phyloP scores from a whole-genome alignment of 2,113 vertebrate genomes.

The Trichechus manatus region DNA sequence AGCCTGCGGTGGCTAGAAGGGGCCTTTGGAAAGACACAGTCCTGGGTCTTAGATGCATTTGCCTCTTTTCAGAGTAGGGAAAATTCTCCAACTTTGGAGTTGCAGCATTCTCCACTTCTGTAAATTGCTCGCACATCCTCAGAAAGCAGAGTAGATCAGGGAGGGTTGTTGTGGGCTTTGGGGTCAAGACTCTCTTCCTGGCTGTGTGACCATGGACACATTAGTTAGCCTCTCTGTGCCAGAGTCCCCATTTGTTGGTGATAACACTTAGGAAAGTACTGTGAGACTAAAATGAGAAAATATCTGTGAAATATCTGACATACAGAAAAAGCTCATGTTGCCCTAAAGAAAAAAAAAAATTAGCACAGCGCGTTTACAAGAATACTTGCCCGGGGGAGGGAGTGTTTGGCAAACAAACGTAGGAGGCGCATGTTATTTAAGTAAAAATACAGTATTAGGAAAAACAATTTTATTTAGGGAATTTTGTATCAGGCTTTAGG shows the following conservation, averaged over 20 bases:
- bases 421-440: too few species aligned
- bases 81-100: not conserved
- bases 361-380: too few species aligned
- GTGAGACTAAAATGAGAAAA: not conserved
- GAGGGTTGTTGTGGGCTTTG: not conserved
- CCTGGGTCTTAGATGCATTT: not conserved
- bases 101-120: not conserved
- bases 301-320: not conserved
- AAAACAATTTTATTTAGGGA: not conserved
- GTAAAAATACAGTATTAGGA: not conserved
- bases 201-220: not conserved
- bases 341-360: too few species aligned
- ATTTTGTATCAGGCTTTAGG: not conserved
- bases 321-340: not conserved
- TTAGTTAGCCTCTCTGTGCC: not conserved
- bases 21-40: not conserved
- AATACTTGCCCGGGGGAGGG: too few species aligned
- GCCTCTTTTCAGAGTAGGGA: not conserved
- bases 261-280: not conserved
- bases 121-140: not conserved
- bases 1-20: rapidly evolving
- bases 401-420: too few species aligned
- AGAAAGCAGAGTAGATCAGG: not conserved
- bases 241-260: not conserved
- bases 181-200: not conserved